Evolutionary conservation across 2,797 vertebrate species (phyloP).

Genomic region (Babyrousa celebensis): DNA sequence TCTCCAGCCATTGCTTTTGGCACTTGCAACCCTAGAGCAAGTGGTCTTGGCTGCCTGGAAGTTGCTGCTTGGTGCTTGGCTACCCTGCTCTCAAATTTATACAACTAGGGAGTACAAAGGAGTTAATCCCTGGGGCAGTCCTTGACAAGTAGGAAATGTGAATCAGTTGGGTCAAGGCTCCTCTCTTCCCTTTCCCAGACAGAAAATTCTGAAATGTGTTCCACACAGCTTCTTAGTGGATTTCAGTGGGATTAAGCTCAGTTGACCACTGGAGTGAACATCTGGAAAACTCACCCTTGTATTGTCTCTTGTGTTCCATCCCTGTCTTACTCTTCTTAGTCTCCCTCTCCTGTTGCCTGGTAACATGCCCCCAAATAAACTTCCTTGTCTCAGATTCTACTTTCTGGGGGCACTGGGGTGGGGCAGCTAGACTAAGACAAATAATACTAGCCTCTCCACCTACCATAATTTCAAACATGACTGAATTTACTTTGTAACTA

Average conservation of each 20-base stretch:
- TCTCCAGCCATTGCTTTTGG: neutral
- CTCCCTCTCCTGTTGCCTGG: neutral
- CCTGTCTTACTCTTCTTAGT: neutral
- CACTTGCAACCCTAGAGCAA: neutral
- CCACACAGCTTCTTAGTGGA: neutral
- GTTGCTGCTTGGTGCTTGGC: constrained; percentile 16
- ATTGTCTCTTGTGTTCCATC: neutral
- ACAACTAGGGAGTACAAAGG: neutral
- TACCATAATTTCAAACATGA: neutral
- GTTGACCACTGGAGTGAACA: neutral
- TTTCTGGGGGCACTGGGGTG: neutral
- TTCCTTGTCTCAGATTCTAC: neutral
- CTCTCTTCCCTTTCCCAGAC: neutral
- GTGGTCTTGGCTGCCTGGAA: neutral
- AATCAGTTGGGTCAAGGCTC: neutral
- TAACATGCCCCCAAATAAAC: neutral
- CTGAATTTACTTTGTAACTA: constrained; percentile 18
- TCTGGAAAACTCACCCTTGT: neutral
- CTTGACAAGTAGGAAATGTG: neutral
- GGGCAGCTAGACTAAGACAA: neutral
- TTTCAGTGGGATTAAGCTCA: neutral
- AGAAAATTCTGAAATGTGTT: constrained; percentile 49
- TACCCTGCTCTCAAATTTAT: neutral
- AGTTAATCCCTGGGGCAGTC: neutral
- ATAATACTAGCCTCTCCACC: neutral